These are phyloP conservation scores for Ormyrus rosae DNA, from an alignment of 2,888 invertebrate species.

Conservation along the genomic window DNA sequence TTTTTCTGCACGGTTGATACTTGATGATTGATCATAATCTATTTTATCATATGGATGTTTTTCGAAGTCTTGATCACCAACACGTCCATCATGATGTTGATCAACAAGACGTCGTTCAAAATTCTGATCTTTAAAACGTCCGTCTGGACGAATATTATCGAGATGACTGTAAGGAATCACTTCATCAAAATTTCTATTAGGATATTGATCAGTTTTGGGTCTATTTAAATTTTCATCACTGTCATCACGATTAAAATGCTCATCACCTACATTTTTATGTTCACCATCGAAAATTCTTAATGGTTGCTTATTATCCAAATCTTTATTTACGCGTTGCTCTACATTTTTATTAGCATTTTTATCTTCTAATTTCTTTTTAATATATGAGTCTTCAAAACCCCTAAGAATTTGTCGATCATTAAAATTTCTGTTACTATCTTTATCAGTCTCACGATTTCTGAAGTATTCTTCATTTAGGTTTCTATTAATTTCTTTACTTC, in stretches of 20 bases:
- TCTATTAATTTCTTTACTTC: too few species aligned
- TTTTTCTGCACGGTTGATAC: background rate
- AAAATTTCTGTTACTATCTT: too few species aligned
- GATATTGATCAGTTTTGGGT: constrained; percentile 2
- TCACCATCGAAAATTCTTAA: background rate
- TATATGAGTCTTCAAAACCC: too few species aligned
- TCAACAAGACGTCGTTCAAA: background rate
- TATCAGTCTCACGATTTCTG: too few species aligned
- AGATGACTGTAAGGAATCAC: constrained; percentile 6
- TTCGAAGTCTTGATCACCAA: too few species aligned
- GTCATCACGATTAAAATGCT: background rate
- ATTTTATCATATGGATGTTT: too few species aligned
- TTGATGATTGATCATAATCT: background rate
- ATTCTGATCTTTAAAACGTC: background rate
- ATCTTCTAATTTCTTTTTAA: too few species aligned
- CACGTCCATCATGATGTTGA: background rate
- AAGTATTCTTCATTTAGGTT: too few species aligned
- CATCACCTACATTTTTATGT: constrained; percentile 15
- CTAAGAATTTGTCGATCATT: too few species aligned
- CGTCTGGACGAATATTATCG: background rate
- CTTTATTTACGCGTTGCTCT: background rate
- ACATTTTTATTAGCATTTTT: too few species aligned
- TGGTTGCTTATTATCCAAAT: background rate
- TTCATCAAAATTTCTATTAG: background rate
- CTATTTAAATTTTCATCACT: constrained; percentile 2